A percentile compares a stretch with the other conserved stretches of the same genome.
These are phyloP conservation scores for Narcine bancroftii DNA, from an alignment of 2,113 vertebrate genomes.

Conservation along the genomic window DNA sequence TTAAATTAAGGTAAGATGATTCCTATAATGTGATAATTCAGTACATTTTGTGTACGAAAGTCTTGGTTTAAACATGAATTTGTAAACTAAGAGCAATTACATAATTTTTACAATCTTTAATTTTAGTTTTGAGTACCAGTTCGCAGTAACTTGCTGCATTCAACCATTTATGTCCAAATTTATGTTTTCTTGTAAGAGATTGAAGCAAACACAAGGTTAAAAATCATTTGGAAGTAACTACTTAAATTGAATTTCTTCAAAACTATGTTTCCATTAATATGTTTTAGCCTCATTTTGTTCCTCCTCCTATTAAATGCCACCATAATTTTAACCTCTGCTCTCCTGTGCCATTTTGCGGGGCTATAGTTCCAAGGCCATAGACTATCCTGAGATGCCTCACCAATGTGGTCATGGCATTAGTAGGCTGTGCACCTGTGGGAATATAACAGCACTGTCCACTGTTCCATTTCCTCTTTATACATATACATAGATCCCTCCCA, in stretches of 20 bases:
- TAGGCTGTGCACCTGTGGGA: background rate
- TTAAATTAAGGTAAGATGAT: background rate
- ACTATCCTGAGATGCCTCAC: background rate
- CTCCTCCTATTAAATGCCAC: background rate
- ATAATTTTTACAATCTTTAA: background rate
- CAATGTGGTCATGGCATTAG: background rate
- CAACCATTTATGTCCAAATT: background rate
- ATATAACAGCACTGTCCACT: background rate
- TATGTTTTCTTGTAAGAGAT: background rate
- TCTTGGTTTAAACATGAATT: background rate
- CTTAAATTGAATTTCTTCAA: background rate
- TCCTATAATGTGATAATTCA: background rate
- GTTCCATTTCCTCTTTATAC: background rate
- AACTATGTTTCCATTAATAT: background rate
- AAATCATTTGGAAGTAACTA: background rate
- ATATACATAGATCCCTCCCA: too few species aligned
- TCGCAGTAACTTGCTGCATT: background rate
- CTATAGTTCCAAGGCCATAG: background rate
- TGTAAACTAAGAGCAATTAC: background rate
- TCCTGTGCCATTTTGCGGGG: background rate
- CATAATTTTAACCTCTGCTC: background rate
- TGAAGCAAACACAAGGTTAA: background rate
- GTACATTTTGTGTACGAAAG: background rate
- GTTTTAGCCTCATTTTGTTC: background rate
- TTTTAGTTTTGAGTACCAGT: background rate